Evolutionary conservation across 2,888 invertebrate species (phyloP).

Genomic region (Calliphora vomitoria): DNA sequence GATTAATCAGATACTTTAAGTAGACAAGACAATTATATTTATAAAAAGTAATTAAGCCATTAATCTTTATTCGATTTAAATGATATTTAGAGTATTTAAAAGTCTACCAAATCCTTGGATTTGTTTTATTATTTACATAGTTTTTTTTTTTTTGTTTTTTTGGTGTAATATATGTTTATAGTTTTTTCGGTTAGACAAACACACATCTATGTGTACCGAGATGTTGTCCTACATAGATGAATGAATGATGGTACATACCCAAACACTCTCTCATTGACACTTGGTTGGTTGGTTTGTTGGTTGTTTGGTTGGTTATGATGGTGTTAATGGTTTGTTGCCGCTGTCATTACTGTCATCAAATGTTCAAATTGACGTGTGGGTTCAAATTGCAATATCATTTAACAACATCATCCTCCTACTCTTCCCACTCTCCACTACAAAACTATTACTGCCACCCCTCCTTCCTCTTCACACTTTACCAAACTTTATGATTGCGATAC

Average conservation of each 20-base stretch:
- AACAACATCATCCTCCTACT: neutral
- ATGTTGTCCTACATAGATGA: constrained; percentile 14
- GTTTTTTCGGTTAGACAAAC: neutral
- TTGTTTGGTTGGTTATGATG: constrained; percentile 55
- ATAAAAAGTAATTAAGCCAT: too few relatives aligned
- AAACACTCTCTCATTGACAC: constrained; percentile 30
- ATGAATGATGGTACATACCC: constrained; percentile 26
- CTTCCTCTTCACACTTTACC: neutral
- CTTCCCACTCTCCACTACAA: neutral
- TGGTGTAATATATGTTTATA: neutral
- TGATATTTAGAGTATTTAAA: too few relatives aligned
- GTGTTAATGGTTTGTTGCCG: constrained; percentile 70
- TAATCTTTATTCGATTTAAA: too few relatives aligned
- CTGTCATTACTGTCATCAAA: constrained; percentile 68
- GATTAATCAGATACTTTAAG: too few relatives aligned
- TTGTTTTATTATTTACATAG: neutral
- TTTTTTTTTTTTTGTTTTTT: neutral
- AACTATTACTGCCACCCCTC: neutral
- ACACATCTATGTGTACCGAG: neutral
- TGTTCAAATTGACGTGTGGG: constrained; percentile 62
- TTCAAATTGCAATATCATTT: constrained; percentile 67
- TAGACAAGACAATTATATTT: too few relatives aligned
- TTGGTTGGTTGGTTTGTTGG: constrained; percentile 44
- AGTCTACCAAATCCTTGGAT: neutral
- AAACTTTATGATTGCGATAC: constrained; percentile 38